Base-by-base conservation (phyloP, 2,888 invertebrate genomes). In the Zaprionus bogoriensis region DNA sequence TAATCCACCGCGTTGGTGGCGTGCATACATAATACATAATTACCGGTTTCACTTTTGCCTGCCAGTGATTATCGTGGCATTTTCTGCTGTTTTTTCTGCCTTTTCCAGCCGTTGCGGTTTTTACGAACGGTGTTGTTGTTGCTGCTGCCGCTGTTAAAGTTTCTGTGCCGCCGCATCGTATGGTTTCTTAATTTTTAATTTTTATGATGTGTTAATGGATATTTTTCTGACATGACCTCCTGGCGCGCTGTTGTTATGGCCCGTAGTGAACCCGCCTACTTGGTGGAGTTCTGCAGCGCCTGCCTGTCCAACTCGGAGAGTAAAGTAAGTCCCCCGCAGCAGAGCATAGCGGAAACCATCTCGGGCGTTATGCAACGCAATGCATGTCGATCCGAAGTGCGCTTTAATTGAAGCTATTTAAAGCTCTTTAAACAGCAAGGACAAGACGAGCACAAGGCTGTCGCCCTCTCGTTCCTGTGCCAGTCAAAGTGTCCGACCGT, bases 141-240 rank as follows among this genome's bases (percentile, higher is more conserved):
- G 54, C 36, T 30, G 45, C 4, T 63, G 45, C 22, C 27, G 25
- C 39, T 42, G 32, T 44, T 20, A n/a, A n/a, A n/a, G n/a, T n/a
- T 28, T 45, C 9, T 20, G 19, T 58, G 32, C 55, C 55, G 42
- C 36, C 60, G 63, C 62, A 50, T 75, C 67, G 73, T 79, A 84
- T 77, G 79, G 85, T 85, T 85, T 84, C 80, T 79, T 82, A 69
- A 82, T 77, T 83, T 83, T 80, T 70, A 79, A 76, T 79, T 83
- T 81, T 83, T 83, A 83, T 83, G 83, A 83, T 83, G 83, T 83
- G 83, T 85, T 83, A 83, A 83, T 83, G 83, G 85, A 83, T 85
- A 83, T 83, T 82, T 84, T 74, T 74, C 82, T 83, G 83, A 83
- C 83, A 85, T 82, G 83, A 84, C 82, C 85, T 85, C 85, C 82